Base-by-base conservation (phyloP, 2,888 invertebrate species). In the Drosophila greeni region DNA sequence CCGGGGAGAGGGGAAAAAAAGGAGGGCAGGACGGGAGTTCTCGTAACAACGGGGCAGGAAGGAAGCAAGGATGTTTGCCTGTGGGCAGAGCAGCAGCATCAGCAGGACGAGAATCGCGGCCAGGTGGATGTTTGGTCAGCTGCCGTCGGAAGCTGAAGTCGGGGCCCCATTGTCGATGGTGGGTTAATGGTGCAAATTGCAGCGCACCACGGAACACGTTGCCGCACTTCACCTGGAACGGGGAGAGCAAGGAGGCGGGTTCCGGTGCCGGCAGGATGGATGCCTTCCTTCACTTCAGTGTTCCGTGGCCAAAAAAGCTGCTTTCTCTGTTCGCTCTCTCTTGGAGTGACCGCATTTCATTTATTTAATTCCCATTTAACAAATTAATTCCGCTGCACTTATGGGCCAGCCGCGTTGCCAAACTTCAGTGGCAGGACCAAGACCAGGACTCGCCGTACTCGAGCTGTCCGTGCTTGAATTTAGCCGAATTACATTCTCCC, bases 21-120 rank as follows among this genome's bases (percentile, higher is more conserved):
- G 47, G 26, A 31, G 49, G 20, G 49, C 20, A 40, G 23, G 39
- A 47, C 18, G n/a, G 24, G 40, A 68, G 64, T 66, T 57, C 40
- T 53, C 52, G 59, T 62, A 75, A 49, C 67, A 73, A 57, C 81
- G 37, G 56, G 53, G 66, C 66, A 67, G 67, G 81, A 78, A 78
- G 78, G 78, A 83, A 83, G 57, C 76, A 45, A 60, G 78, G 81
- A 83, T 81, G 78, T 78, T 71, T 68, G 75, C 78, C 68, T 77
- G 83, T 81, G 78, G 78, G 83, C 83, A 82, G 70, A 51, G 52
- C 47, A 58, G 58, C 67, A 16, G 23, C 40, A 39, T 16, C 37
- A 39, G 39, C 23, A 40, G 39, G 39, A 34, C n/a, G 51, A 18
- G 16, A 24, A 18, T 14, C n/a, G 29, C 7, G 33, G 47, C 58